Percentiles rank a stretch among this genome's conserved stretches.
Conservation (phyloP, 2,888 invertebrate genomes). For the Miltochrista miniata region DNA sequence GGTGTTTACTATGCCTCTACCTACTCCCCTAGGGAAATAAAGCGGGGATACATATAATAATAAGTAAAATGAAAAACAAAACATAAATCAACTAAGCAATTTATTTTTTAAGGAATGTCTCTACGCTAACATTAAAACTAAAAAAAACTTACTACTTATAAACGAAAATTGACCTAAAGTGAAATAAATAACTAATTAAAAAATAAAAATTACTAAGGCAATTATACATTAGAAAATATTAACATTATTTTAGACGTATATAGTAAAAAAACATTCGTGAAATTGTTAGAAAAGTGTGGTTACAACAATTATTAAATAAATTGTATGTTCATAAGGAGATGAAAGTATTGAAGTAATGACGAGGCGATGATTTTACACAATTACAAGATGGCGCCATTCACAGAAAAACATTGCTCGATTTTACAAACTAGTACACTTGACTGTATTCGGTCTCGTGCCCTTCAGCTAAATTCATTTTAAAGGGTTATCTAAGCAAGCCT, state of each 20-base stretch:
- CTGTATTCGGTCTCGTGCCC: no score
- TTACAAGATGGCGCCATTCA: no score
- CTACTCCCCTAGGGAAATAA: no score
- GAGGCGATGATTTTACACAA: no score
- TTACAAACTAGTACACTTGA: no score
- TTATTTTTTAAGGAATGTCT: conserved; percentile 51
- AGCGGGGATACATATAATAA: no score
- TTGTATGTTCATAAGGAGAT: no score
- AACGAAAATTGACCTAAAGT: conserved; percentile 31
- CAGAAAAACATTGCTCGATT: no score
- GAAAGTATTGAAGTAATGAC: no score
- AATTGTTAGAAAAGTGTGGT: not conserved
- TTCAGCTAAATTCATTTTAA: no score
- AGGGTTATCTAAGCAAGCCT: no score
- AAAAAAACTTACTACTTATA: conserved; percentile 33
- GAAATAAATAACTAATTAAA: conserved; percentile 38
- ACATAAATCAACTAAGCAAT: conserved; percentile 39
- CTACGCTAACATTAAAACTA: conserved; percentile 49
- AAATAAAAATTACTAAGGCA: conserved; percentile 7
- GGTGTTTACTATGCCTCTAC: no score
- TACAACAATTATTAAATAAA: not conserved
- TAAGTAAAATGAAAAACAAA: conserved; percentile 25
- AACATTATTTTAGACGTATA: not conserved
- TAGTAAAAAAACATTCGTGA: not conserved
- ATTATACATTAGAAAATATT: not conserved